phyloP scores from a whole-genome alignment of 1,140 invertebrate species.

The Arion vulgaris region DNA sequence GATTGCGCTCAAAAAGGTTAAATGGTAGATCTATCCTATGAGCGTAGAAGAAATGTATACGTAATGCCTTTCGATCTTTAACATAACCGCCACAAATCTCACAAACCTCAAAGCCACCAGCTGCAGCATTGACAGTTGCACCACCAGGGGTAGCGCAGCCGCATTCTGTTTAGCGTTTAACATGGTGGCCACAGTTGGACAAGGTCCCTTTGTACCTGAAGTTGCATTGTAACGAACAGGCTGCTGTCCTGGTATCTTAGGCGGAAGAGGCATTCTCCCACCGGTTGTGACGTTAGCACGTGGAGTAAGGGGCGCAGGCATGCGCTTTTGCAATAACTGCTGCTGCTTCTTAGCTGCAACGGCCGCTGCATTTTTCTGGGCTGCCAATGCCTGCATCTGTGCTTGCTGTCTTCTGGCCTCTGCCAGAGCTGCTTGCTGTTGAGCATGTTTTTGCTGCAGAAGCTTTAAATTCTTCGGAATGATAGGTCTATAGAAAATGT shows the following conservation, averaged over 20 bases:
- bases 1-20: slow-evolving; percentile 56
- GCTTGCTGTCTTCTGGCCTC: slow-evolving; percentile 33
- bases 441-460: slow-evolving; percentile 29
- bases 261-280: not conserved
- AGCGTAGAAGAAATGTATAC: slow-evolving; percentile 70
- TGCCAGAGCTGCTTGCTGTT: slow-evolving; percentile 30
- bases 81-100: slow-evolving; percentile 71
- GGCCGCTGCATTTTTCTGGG: slow-evolving; percentile 39
- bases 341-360: slow-evolving; percentile 33
- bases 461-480: slow-evolving; percentile 42
- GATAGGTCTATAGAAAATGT: slow-evolving; percentile 58
- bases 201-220: not conserved
- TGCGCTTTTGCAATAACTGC: not conserved
- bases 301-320: not conserved
- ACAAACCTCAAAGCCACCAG: slow-evolving; percentile 66
- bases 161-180: slow-evolving; percentile 21
- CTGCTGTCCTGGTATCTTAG: not conserved
- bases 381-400: slow-evolving; percentile 28
- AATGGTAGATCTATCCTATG: slow-evolving; percentile 67
- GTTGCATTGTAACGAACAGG: slow-evolving; percentile 18
- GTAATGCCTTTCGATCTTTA: slow-evolving; percentile 66
- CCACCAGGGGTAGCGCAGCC: not conserved
- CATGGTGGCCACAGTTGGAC: slow-evolving; percentile 33
- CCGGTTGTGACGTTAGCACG: not conserved
- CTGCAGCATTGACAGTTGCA: slow-evolving; percentile 26